Base-by-base conservation (phyloP, 2,113 vertebrate genomes). In the Drymodes brunneopygia region DNA sequence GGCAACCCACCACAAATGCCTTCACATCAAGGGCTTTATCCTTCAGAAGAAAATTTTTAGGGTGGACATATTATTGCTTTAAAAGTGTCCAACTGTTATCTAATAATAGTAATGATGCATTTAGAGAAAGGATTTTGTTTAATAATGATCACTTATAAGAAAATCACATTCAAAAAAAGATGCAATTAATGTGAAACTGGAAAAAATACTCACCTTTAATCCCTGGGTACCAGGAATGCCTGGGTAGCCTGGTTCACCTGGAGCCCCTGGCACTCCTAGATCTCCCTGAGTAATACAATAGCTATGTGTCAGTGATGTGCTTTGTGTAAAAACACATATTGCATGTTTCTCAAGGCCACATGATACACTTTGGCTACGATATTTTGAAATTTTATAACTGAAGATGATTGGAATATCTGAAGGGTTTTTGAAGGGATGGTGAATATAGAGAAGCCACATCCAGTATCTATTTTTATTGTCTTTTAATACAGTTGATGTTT, bases 171-270 rank as follows among this genome's bases (percentile, higher is more conserved):
- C 19, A 71, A 65, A 51, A 50, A 51, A 81, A 75, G 6, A 66
- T 22, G 7, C 23, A 45, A 50, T 71, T 65, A 47, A 64, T 13
- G 23, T 73, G 95, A 72, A 87, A 67, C 25, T 50, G 40, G 20
- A 45, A 73, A 89, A 83, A 56, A 69, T 6, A 33, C 95, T 80
- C 97, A 99, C 99, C 98, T 98, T 99, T 96, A 95, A 96, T 90
- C 99, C 99, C 70, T 97, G 97, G 56, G 97, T 94, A 86, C 99
- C 99, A 80, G 99, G 99, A 90, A 99, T 97, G 58, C 99, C 99
- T 40, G 98, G 97, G 90, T 99, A 98, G 87, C 99, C 99, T 56
- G 98, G 98, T 87, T 99, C 98, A 75, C 99, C 99, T 71, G 97
- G 93, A 48, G 61, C 57, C 56, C 99, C 99, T 33, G 96, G 94